phyloP scores from a whole-genome alignment of 2,113 vertebrate species.

The Urocitellus parryii region DNA sequence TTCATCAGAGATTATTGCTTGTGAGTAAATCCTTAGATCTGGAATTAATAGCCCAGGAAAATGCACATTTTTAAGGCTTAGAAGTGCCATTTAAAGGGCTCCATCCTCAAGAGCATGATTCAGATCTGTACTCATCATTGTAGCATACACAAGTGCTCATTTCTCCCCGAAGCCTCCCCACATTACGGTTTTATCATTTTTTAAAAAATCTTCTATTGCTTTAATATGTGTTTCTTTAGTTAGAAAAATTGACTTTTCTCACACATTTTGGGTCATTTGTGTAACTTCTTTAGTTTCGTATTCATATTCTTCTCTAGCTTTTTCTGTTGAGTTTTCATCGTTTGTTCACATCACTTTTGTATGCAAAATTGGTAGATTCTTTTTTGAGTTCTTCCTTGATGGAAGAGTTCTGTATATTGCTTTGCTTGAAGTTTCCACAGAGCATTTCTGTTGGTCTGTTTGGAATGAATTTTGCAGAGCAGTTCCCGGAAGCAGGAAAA shows the following conservation, averaged over 20 bases:
- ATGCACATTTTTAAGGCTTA: background rate
- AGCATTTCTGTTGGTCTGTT: background rate
- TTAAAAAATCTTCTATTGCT: background rate
- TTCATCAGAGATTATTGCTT: background rate
- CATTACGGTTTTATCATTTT: background rate
- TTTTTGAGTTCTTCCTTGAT: background rate
- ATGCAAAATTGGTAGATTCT: background rate
- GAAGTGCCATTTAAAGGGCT: background rate
- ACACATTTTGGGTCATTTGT: background rate
- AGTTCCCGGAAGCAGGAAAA: background rate
- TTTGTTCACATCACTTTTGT: background rate
- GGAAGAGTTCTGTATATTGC: background rate
- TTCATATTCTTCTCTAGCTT: background rate
- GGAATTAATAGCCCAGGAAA: background rate
- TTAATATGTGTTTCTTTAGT: background rate
- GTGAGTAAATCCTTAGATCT: background rate
- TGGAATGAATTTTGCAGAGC: background rate
- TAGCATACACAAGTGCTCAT: fast-evolving
- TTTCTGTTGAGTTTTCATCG: background rate
- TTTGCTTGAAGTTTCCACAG: background rate
- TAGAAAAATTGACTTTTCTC: background rate
- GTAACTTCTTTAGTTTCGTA: background rate
- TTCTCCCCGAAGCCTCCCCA: background rate
- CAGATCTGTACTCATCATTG: too few species aligned
- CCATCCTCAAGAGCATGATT: background rate